Conservation (phyloP, 2,888 invertebrate species). For the Amphipoea lucens region DNA sequence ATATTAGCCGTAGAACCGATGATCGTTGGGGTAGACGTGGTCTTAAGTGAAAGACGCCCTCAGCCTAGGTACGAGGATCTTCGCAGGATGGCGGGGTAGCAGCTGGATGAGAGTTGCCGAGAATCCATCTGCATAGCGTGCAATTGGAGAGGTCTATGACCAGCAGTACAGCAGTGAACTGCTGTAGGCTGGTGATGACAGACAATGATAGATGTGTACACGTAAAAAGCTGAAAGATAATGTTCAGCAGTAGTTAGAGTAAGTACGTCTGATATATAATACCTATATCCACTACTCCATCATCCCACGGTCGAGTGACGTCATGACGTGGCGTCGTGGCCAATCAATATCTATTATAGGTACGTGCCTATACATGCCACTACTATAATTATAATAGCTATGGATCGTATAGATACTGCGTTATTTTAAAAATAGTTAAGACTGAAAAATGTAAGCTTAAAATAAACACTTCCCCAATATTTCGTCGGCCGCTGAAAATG, state of each 20-base stretch:
- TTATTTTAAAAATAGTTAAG: neutral
- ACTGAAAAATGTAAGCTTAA: neutral
- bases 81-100: neutral
- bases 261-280: neutral
- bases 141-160: neutral
- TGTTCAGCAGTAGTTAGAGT: neutral
- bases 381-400: too few species aligned
- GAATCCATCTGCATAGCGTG: neutral
- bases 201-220: neutral
- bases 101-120: neutral
- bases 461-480: neutral
- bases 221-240: too few species aligned
- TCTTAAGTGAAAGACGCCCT: neutral
- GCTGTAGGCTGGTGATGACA: neutral
- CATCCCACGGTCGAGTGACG: slow-evolving; percentile 26
- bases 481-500: neutral
- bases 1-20: neutral
- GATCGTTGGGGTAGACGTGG: neutral
- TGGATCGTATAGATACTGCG: too few species aligned
- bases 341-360: slow-evolving; percentile 30
- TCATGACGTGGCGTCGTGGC: slow-evolving; percentile 26
- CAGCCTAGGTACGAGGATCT: neutral
- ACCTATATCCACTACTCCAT: neutral
- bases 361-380: neutral
- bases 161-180: neutral